Evolutionary conservation across 2,888 invertebrate species (phyloP).

Genomic region (Drosophila longiperda): DNA sequence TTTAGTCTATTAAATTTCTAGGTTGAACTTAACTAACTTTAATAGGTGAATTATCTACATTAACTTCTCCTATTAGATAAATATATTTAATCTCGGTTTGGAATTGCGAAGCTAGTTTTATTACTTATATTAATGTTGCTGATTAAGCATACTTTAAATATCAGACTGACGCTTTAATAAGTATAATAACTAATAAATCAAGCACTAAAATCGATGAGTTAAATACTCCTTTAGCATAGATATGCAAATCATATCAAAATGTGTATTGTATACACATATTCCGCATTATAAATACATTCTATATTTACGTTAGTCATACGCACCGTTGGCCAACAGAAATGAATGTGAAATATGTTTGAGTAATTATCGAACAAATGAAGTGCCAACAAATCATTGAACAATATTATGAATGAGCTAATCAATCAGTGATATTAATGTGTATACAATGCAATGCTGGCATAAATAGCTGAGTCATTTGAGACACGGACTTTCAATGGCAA

Average conservation of each 20-base stretch:
- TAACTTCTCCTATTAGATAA: not conserved
- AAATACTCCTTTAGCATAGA: not conserved
- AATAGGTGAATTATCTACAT: not conserved
- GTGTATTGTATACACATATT: not conserved
- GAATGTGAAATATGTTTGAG: constrained; percentile 14
- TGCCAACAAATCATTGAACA: constrained; percentile 20
- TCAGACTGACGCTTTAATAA: not conserved
- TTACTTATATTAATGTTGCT: not conserved
- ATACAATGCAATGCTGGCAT: constrained; percentile 1
- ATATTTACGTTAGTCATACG: constrained; percentile 38
- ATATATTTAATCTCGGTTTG: not conserved
- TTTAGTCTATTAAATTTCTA: not conserved
- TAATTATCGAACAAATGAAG: constrained; percentile 19
- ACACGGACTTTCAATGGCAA: not conserved
- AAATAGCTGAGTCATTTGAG: constrained; percentile 3
- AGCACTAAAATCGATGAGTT: too few species aligned
- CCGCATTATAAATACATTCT: not conserved
- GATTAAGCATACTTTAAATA: not conserved
- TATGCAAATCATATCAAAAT: not conserved
- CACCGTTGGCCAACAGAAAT: constrained; percentile 14
- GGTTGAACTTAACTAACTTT: not conserved
- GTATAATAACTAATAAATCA: too few species aligned
- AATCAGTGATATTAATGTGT: constrained; percentile 10
- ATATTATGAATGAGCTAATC: constrained; percentile 21
- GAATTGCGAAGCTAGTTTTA: too few species aligned